Percentiles rank a stretch among this genome's conserved stretches.
phyloP scores from a whole-genome alignment of 2,888 invertebrate species.

The Synergus gifuensis region DNA sequence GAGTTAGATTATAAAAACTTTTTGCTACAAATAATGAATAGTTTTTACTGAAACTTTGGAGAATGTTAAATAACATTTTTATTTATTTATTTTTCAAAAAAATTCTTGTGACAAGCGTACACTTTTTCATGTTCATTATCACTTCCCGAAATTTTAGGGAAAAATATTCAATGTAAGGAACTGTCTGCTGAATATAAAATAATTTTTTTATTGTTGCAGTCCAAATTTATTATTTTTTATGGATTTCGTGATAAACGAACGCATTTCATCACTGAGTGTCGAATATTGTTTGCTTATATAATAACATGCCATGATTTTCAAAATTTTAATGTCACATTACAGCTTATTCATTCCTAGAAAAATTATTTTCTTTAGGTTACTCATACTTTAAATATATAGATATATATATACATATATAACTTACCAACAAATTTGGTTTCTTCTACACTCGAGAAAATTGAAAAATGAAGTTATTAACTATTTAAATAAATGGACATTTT shows the following conservation, averaged over 20 bases:
- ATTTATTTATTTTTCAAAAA: too few relatives aligned
- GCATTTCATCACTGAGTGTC: neutral
- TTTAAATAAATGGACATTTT: neutral
- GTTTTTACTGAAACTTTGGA: too few relatives aligned
- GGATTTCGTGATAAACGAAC: neutral
- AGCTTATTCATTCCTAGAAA: slow-evolving; percentile 18
- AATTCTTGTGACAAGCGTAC: too few relatives aligned
- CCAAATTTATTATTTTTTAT: neutral
- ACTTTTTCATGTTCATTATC: too few relatives aligned
- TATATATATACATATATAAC: neutral
- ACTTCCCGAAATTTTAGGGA: too few relatives aligned
- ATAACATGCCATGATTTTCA: neutral
- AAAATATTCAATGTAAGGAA: too few relatives aligned
- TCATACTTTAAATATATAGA: neutral
- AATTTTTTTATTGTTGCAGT: too few relatives aligned
- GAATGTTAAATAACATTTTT: too few relatives aligned
- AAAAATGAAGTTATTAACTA: neutral
- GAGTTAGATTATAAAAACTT: too few relatives aligned
- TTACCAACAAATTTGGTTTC: slow-evolving; percentile 19
- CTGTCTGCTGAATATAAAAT: too few relatives aligned
- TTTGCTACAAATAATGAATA: too few relatives aligned
- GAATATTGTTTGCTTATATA: neutral
- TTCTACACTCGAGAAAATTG: neutral
- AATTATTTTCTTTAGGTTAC: neutral
- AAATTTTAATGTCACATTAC: neutral